phyloP scores from a whole-genome alignment of 1,140 invertebrate genomes.

The Tribolium castaneum region DNA sequence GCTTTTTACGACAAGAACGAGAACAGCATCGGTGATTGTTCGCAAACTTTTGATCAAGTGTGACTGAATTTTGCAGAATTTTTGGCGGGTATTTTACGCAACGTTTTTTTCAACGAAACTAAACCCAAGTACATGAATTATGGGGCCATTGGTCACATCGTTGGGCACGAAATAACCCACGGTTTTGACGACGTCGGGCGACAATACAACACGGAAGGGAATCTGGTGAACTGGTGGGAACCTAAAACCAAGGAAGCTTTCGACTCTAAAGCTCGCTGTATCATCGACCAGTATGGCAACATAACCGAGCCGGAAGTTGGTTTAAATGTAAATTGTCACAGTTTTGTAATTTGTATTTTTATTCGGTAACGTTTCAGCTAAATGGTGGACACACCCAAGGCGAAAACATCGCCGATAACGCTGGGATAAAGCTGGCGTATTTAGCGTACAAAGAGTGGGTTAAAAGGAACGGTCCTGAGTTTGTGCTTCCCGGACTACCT shows the following conservation, averaged over 20 bases:
- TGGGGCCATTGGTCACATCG: conserved; percentile 84
- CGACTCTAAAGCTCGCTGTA: conserved; percentile 72
- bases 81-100: conserved; percentile 91
- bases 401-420: conserved; percentile 93
- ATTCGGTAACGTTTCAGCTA: conserved; percentile 67
- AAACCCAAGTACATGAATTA: conserved; percentile 91
- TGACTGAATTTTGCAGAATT: conserved; percentile 72
- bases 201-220: conserved; percentile 90
- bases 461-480: conserved; percentile 61
- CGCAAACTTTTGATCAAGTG: not conserved
- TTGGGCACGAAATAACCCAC: conserved; percentile 70
- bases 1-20: conserved; percentile 86
- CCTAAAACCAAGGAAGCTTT: conserved; percentile 63
- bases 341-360: not conserved
- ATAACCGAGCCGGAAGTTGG: conserved; percentile 65
- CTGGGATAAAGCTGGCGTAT: conserved; percentile 77
- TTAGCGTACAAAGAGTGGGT: conserved; percentile 71
- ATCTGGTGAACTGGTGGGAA: conserved; percentile 72
- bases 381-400: conserved; percentile 91
- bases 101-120: conserved; percentile 84
- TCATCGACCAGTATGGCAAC: conserved; percentile 76
- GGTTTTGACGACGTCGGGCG: conserved; percentile 88
- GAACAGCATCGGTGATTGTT: conserved; percentile 77
- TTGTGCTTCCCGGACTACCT: conserved; percentile 65
- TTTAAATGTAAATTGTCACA: not conserved